Conservation (phyloP, 2,797 vertebrate species). For the Craterocephalus amniculus region DNA sequence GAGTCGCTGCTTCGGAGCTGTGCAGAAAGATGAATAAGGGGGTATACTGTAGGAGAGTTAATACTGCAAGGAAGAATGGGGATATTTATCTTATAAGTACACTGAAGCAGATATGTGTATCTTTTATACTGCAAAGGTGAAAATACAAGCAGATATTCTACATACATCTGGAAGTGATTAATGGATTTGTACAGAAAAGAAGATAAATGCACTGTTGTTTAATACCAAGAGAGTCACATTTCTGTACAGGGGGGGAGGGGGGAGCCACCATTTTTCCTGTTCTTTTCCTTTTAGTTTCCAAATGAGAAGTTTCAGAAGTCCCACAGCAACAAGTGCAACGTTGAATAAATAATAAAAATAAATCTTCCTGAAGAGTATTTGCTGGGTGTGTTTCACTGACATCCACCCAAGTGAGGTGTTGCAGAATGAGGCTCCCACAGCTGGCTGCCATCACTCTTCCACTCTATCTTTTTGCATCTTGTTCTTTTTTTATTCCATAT, state of each 20-base stretch:
- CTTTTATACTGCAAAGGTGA: constrained; percentile 20
- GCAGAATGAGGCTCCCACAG: constrained; percentile 47
- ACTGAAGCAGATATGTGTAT: constrained; percentile 6
- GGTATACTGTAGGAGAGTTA: not conserved
- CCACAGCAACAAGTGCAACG: constrained; percentile 47
- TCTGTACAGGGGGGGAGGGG: constrained; percentile 37
- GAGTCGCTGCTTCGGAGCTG: not conserved
- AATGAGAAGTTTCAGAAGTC: constrained; percentile 28
- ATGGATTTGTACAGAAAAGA: constrained; percentile 4
- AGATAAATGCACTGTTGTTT: constrained; percentile 20
- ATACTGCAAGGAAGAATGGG: not conserved
- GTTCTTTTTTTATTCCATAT: constrained; percentile 19
- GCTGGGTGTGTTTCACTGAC: constrained; percentile 50
- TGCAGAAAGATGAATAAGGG: not conserved
- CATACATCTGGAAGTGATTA: constrained; percentile 47
- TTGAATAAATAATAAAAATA: constrained; percentile 33
- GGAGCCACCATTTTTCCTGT: not conserved
- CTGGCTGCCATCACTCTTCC: constrained; percentile 52
- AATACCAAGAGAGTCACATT: constrained; percentile 31
- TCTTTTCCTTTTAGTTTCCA: constrained; percentile 32
- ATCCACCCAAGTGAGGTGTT: constrained; percentile 51
- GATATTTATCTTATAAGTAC: not conserved
- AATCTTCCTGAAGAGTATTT: constrained; percentile 48
- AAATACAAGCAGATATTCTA: constrained; percentile 13
- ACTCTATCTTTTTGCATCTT: constrained; percentile 1